Evolutionary conservation across 1,140 invertebrate genomes (phyloP).

Genomic region (Andricus grossulariae): DNA sequence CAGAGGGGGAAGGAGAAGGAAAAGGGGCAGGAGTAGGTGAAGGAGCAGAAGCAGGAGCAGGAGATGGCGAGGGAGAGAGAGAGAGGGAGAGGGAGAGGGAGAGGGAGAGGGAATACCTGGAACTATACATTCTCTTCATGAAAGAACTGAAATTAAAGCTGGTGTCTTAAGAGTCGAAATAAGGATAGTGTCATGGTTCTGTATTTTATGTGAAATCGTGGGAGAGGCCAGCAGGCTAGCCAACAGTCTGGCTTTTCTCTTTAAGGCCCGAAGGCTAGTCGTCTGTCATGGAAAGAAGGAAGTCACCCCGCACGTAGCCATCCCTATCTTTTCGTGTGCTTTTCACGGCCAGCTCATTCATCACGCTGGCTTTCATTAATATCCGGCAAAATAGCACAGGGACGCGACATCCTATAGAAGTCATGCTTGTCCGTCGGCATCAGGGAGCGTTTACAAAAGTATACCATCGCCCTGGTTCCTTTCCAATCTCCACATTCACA

Average conservation of each 20-base stretch:
- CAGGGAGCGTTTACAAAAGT: conserved; percentile 19
- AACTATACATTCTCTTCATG: too few species aligned
- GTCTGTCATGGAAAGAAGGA: conserved; percentile 38
- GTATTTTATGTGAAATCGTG: background rate
- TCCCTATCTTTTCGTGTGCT: conserved; percentile 53
- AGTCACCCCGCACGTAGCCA: conserved; percentile 28
- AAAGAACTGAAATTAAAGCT: background rate
- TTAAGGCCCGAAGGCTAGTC: conserved; percentile 51
- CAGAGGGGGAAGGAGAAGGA: too few species aligned
- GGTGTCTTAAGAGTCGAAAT: background rate
- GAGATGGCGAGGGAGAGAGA: too few species aligned
- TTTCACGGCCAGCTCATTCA: conserved; percentile 60
- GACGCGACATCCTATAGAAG: conserved; percentile 59
- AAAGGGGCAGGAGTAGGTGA: too few species aligned
- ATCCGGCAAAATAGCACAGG: conserved; percentile 61
- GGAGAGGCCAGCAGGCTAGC: background rate
- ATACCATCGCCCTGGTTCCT: background rate
- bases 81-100: too few species aligned
- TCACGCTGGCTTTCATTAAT: conserved; percentile 63
- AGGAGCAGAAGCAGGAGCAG: too few species aligned
- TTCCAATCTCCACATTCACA: background rate
- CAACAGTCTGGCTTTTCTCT: conserved; percentile 48
- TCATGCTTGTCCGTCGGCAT: conserved; percentile 43
- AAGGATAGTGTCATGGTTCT: background rate
- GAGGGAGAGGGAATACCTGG: too few species aligned